These are phyloP conservation scores for Anoura caudifer DNA, from an alignment of 2,113 vertebrate genomes.

Conservation along the genomic window DNA sequence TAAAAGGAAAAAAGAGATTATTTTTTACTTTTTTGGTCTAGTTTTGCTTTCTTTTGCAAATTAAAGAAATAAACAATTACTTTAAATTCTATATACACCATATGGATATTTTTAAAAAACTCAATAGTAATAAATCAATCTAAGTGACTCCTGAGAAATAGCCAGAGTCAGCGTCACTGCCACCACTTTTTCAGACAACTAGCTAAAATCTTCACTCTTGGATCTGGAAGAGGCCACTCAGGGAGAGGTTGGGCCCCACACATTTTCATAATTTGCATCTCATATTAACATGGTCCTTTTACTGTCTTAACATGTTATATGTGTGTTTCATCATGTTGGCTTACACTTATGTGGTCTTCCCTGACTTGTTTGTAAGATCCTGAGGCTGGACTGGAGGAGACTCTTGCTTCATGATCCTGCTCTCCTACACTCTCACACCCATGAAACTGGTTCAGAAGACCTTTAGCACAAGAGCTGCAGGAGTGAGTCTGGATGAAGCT, in stretches of 20 bases:
- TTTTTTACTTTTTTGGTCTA: not conserved
- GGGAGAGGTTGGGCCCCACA: fast-evolving
- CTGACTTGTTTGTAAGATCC: fast-evolving
- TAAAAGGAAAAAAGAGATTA: not conserved
- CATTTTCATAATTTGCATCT: fast-evolving
- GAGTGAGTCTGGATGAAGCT: not conserved
- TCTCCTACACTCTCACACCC: too few species aligned
- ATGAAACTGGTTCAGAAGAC: not conserved
- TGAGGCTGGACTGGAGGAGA: not conserved
- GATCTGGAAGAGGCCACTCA: not conserved
- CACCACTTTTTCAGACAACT: not conserved
- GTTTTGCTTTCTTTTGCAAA: not conserved
- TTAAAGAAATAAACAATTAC: not conserved
- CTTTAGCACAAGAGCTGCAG: not conserved
- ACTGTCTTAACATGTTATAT: fast-evolving
- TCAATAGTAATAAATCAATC: not conserved
- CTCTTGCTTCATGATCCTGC: not conserved
- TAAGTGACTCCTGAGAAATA: not conserved
- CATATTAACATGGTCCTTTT: fast-evolving
- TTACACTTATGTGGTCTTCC: not conserved
- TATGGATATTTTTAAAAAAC: not conserved
- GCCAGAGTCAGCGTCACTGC: not conserved
- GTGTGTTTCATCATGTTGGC: fast-evolving
- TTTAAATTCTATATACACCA: not conserved
- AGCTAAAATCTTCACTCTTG: fast-evolving